Evolutionary conservation across 2,888 invertebrate genomes (phyloP), one percentile per base, ranked within the genome.

Genomic region (Rambutsinella grinnellia): DNA sequence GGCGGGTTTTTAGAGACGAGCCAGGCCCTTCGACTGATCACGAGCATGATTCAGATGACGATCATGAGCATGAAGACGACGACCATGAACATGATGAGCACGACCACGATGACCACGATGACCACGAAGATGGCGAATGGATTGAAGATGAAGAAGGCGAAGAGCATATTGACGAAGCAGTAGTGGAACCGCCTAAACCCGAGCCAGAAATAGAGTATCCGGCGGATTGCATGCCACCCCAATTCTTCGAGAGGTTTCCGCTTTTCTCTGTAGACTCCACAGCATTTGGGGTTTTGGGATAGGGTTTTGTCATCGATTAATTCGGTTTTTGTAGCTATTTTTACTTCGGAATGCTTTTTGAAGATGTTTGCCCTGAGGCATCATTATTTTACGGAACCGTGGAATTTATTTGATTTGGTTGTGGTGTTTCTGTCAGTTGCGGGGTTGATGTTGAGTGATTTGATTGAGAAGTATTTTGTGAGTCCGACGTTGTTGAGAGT

Each of bases 401-500:
- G 70, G 70, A 44, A n/a, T 67, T 2, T 74, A 0, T 74, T 74
- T 65, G 74, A 77, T 21, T 67, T 60, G 2, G 47, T 71, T 13
- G 57, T 71, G 19, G 72, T 75, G n/a, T 47, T 68, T 13, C n/a
- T 69, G 23, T 69, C 68, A 6, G 26, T 76, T 10, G 54, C 89
- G 96, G 97, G 96, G 90, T 91, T 97, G 91, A 95, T 96, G 87
- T 90, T 98, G 88, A 96, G 96, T 89, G 97, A 97, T 90, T 92
- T 97, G 86, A 96, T 96, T 88, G 96, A 96, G 88, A 95, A 96
- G 88, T 97, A 97, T 90, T 96, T 97, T 88, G 96, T 99, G 86
- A 97, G 98, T 83, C 98, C 99, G 81, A 99, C 99, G 85, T 90
- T 99, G 87, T 92, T 99, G 85, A 93, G 99, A 89, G 98, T 99